These are phyloP conservation scores for Remorina albescens DNA, from an alignment of 2,797 vertebrate species.

Conservation along the genomic window DNA sequence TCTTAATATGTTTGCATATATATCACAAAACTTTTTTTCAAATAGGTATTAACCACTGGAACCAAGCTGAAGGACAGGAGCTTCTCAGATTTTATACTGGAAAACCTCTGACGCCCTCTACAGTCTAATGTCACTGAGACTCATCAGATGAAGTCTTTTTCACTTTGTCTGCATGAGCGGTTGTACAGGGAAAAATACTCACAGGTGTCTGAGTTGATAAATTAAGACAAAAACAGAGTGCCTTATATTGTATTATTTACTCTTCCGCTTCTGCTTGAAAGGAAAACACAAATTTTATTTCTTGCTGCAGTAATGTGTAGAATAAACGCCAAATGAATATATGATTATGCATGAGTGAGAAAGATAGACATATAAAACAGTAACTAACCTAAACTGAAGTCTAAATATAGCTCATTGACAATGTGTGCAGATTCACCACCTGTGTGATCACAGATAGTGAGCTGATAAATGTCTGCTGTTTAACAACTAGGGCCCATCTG, in stretches of 20 bases:
- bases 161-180: neutral
- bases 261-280: neutral
- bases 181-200: neutral
- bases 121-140: constrained; percentile 79
- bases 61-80: neutral
- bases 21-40: no score
- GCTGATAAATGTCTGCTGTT: neutral
- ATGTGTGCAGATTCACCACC: neutral
- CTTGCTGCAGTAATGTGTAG: neutral
- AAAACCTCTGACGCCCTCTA: constrained; percentile 78
- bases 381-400: neutral
- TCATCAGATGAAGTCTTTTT: neutral
- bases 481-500: no score
- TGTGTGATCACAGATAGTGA: neutral
- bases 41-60: constrained; percentile 64
- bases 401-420: neutral
- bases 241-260: neutral
- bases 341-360: neutral
- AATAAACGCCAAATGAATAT: neutral
- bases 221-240: neutral
- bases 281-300: neutral
- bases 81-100: neutral
- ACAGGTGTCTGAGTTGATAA: constrained; percentile 1
- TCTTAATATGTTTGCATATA: no score
- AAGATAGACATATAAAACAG: no score